A percentile compares a stretch with the other conserved stretches of the same genome.
Evolutionary conservation across 1,140 invertebrate species (phyloP).

Genomic region (Apis laboriosa): DNA sequence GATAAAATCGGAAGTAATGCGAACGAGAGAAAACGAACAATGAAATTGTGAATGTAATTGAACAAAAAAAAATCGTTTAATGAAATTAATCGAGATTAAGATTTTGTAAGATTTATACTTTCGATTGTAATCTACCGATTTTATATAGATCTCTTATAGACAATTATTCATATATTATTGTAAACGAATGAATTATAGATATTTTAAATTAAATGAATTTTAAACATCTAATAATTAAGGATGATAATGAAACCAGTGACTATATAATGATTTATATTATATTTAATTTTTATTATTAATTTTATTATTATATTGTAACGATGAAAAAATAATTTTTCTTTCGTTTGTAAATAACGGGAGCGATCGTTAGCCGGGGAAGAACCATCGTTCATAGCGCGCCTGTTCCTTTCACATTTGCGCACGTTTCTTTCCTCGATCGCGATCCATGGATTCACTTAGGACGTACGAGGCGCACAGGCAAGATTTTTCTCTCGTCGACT

Average conservation of each 20-base stretch:
- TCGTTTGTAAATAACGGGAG: not conserved
- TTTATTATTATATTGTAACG: not conserved
- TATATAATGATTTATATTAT: not conserved
- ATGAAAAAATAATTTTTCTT: not conserved
- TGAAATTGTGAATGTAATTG: not conserved
- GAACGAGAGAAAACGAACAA: not conserved
- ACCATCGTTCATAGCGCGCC: slow-evolving; percentile 8
- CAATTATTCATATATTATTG: not conserved
- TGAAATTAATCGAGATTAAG: not conserved
- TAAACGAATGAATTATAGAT: not conserved
- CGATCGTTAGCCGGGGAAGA: slow-evolving; percentile 7
- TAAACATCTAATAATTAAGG: not conserved
- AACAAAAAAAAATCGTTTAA: not conserved
- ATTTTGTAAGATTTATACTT: not conserved
- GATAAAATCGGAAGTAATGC: not conserved
- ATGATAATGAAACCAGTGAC: not conserved
- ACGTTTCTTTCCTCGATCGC: slow-evolving; percentile 33
- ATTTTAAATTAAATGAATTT: not conserved
- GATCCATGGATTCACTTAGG: not conserved
- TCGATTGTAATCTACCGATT: not conserved
- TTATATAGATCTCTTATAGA: not conserved
- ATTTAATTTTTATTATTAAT: not conserved
- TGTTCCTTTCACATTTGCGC: slow-evolving; percentile 17
- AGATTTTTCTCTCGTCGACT: slow-evolving; percentile 27
- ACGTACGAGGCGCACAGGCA: not conserved